Conservation (phyloP, 2,888 invertebrate species). For the Chalcis sispes region DNA sequence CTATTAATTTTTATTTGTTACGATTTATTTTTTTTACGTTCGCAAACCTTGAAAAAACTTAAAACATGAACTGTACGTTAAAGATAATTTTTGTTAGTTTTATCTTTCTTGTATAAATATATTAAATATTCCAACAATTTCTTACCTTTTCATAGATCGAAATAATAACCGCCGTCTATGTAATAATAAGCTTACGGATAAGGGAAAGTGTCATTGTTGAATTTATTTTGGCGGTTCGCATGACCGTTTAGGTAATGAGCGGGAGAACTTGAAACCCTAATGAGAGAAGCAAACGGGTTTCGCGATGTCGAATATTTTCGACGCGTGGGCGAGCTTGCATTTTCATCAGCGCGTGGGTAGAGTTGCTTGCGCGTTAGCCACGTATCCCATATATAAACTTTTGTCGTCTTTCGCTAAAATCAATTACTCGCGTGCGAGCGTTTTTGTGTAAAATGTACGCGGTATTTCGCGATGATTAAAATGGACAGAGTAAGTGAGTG, state of each 20-base stretch:
- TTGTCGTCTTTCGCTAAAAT: constrained; percentile 40
- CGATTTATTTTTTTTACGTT: no score
- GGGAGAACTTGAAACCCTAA: constrained; percentile 27
- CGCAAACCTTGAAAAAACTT: no score
- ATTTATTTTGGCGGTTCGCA: constrained; percentile 42
- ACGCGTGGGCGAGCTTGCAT: not conserved
- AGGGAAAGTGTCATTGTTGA: constrained; percentile 54
- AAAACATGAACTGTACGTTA: constrained; percentile 37
- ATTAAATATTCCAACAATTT: not conserved
- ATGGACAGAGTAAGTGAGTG: no score
- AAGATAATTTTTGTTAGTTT: constrained; percentile 26
- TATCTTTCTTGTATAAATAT: not conserved
- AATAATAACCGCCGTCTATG: constrained; percentile 26
- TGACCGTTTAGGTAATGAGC: constrained; percentile 55
- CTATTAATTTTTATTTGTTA: no score
- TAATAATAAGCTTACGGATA: constrained; percentile 31
- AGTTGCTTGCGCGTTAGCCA: not conserved
- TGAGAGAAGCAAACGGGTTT: constrained; percentile 46
- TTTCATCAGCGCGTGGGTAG: constrained; percentile 14
- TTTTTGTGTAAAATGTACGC: constrained; percentile 5
- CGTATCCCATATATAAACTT: not conserved
- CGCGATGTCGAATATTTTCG: no score
- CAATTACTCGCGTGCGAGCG: constrained; percentile 37
- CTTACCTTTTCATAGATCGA: not conserved
- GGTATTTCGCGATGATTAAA: no score